Conservation (phyloP, 2,113 vertebrate genomes). For the Ibidorhyncha struthersii region DNA sequence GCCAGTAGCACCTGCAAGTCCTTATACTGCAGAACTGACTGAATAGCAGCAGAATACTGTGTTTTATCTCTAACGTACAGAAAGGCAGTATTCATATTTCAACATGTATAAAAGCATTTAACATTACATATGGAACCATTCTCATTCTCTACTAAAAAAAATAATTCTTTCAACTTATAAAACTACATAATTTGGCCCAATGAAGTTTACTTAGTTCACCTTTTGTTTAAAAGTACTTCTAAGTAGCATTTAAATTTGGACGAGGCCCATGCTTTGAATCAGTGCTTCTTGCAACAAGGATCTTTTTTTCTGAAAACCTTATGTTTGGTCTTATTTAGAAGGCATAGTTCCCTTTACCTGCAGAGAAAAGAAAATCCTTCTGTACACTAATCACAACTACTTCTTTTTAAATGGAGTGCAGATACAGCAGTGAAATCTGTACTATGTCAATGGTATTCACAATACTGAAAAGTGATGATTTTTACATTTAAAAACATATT, state of each 20-base stretch:
- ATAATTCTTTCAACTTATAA: neutral
- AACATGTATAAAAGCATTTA: neutral
- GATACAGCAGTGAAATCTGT: neutral
- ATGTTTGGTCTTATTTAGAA: neutral
- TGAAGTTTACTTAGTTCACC: neutral
- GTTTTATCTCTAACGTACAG: neutral
- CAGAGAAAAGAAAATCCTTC: neutral
- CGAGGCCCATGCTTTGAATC: neutral
- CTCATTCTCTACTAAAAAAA: neutral
- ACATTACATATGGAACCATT: neutral
- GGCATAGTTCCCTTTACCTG: neutral
- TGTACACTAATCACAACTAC: neutral
- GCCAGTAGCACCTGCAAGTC: slow-evolving; percentile 7
- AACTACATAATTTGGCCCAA: neutral
- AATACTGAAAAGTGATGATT: neutral
- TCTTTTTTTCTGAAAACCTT: neutral
- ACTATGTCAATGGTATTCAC: neutral
- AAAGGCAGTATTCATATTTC: neutral
- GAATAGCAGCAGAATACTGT: neutral
- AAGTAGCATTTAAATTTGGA: neutral
- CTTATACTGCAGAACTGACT: neutral
- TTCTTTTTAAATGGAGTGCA: neutral
- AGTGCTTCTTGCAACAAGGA: neutral
- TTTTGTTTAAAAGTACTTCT: neutral
- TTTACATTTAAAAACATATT: neutral